Conservation (phyloP, 2,113 vertebrate genomes). For the Periophthalmus modestus region DNA sequence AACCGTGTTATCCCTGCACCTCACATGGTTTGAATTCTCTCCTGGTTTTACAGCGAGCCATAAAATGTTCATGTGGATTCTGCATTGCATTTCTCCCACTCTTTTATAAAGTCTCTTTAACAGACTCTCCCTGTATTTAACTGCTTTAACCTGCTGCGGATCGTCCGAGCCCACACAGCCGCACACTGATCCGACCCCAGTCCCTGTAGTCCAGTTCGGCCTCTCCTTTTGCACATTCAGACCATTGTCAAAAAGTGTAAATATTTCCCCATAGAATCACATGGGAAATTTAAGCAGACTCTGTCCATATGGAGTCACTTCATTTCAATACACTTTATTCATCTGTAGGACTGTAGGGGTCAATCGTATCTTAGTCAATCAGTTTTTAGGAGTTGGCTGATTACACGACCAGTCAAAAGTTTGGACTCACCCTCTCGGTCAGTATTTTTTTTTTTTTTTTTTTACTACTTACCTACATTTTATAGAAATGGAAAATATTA, state of each 20-base stretch:
- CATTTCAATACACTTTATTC: constrained; percentile 8
- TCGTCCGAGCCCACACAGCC: constrained; percentile 9
- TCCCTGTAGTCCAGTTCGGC: constrained; percentile 82
- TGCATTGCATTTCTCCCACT: background rate
- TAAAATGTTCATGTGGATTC: constrained; percentile 12
- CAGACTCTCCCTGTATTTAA: constrained; percentile 20
- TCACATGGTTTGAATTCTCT: background rate
- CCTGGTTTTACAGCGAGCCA: background rate
- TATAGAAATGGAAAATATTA: too few species aligned
- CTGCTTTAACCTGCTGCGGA: constrained; percentile 16
- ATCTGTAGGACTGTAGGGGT: too few species aligned
- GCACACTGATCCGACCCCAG: constrained; percentile 50
- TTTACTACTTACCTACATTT: too few species aligned
- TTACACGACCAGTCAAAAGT: too few species aligned
- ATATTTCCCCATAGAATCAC: constrained; percentile 81
- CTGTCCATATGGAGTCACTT: constrained; percentile 63
- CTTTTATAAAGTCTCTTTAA: constrained; percentile 16
- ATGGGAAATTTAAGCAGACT: constrained; percentile 81
- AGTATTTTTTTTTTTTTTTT: too few species aligned
- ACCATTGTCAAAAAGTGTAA: constrained; percentile 62
- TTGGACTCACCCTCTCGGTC: too few species aligned
- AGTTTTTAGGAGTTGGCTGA: too few species aligned
- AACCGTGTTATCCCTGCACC: background rate
- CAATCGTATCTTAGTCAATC: too few species aligned
- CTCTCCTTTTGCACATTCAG: constrained; percentile 78